These are phyloP conservation scores for Lates japonicus DNA, from an alignment of 2,797 vertebrate genomes.

Conservation along the genomic window DNA sequence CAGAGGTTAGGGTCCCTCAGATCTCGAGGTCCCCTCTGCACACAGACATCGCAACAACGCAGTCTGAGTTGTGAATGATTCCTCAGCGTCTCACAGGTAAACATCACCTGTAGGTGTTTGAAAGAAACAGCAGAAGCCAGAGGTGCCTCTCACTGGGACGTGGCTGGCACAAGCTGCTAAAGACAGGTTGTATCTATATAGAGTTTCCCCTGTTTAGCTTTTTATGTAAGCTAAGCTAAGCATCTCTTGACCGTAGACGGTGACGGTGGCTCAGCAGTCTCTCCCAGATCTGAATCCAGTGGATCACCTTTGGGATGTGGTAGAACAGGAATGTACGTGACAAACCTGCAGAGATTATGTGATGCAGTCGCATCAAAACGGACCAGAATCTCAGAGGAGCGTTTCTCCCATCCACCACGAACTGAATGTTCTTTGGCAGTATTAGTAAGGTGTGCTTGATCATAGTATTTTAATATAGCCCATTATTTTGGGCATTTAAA, in stretches of 20 bases:
- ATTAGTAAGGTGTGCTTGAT: no score
- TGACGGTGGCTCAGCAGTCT: background rate
- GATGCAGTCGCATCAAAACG: background rate
- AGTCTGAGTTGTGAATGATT: background rate
- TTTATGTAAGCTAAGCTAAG: background rate
- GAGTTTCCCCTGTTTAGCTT: background rate
- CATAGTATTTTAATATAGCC: background rate
- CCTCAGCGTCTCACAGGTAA: conserved; percentile 1
- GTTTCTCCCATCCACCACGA: background rate
- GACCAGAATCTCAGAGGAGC: background rate
- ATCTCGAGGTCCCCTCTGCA: conserved; percentile 1
- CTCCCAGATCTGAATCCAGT: background rate
- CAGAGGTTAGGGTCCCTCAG: conserved; percentile 1
- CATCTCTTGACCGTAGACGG: background rate
- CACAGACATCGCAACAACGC: background rate
- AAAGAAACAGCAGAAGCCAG: background rate
- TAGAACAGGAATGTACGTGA: background rate
- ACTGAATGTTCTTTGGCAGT: background rate
- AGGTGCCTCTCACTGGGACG: background rate
- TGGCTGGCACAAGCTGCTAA: background rate
- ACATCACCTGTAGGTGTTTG: background rate
- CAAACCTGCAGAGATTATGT: background rate
- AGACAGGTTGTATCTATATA: background rate
- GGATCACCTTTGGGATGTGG: background rate
- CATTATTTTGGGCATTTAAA: no score